Evolutionary conservation across 2,888 invertebrate species (phyloP).

Genomic region (Andrena bicolor): DNA sequence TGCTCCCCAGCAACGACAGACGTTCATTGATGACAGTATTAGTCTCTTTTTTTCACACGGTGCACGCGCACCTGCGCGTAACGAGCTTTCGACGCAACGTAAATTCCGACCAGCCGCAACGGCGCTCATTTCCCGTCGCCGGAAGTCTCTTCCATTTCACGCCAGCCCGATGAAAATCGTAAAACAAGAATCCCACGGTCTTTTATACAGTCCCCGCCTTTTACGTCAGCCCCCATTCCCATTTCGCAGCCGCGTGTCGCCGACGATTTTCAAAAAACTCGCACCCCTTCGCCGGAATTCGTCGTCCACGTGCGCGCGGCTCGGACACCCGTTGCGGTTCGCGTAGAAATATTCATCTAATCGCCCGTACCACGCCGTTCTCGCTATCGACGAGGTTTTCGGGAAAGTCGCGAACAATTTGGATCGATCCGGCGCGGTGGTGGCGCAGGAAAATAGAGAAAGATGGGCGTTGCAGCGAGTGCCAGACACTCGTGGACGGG

Average conservation of each 20-base stretch:
- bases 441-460: too few species aligned
- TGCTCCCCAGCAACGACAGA: neutral
- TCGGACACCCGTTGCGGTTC: neutral
- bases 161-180: constrained; percentile 33
- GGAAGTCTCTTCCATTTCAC: constrained; percentile 55
- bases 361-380: too few species aligned
- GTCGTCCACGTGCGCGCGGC: neutral
- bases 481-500: neutral
- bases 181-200: constrained; percentile 36
- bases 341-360: neutral
- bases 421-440: too few species aligned
- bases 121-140: constrained; percentile 50
- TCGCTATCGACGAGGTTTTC: neutral
- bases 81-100: constrained; percentile 35
- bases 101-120: constrained; percentile 46
- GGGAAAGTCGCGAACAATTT: neutral
- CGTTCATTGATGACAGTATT: neutral
- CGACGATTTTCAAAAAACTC: constrained; percentile 17
- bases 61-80: constrained; percentile 8
- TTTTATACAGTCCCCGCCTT: constrained; percentile 20
- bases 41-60: neutral
- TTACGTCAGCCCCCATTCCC: constrained; percentile 15
- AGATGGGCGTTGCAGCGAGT: neutral
- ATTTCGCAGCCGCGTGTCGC: neutral
- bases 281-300: neutral